Evolutionary conservation across 2,888 invertebrate genomes (phyloP).

Genomic region (Blastobasis adustella): DNA sequence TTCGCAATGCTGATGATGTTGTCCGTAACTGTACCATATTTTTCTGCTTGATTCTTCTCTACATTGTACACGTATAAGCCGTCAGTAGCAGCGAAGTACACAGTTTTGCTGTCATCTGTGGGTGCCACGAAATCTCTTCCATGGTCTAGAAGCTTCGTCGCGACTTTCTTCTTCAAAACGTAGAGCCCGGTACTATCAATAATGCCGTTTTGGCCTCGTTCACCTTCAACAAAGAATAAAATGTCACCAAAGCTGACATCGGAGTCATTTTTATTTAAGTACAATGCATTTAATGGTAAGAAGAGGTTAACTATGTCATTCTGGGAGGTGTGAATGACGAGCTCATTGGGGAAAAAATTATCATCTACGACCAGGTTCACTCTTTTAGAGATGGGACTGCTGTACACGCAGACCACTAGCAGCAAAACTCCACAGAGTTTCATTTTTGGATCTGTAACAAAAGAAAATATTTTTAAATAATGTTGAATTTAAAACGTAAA

Average conservation of each 20-base stretch:
- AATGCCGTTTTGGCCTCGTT: conserved; percentile 18
- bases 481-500: neutral
- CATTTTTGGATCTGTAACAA: conserved; percentile 11
- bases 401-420: conserved; percentile 20
- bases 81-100: conserved; percentile 37
- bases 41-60: conserved; percentile 25
- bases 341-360: conserved; percentile 23
- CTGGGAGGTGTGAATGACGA: conserved; percentile 24
- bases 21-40: conserved; percentile 41
- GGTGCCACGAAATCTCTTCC: conserved; percentile 33
- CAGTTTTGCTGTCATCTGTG: conserved; percentile 25
- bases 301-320: conserved; percentile 31
- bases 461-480: neutral
- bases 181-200: conserved; percentile 31
- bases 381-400: conserved; percentile 22
- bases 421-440: conserved; percentile 19
- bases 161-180: conserved; percentile 18
- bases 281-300: conserved; percentile 29
- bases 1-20: conserved; percentile 35
- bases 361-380: conserved; percentile 18
- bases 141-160: conserved; percentile 30
- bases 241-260: conserved; percentile 3
- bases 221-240: conserved; percentile 33
- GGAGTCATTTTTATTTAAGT: conserved; percentile 22
- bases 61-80: conserved; percentile 37